A percentile compares a stretch with the other conserved stretches of the same genome.
Conservation (phyloP, 2,888 invertebrate genomes). For the Bibio marci region DNA sequence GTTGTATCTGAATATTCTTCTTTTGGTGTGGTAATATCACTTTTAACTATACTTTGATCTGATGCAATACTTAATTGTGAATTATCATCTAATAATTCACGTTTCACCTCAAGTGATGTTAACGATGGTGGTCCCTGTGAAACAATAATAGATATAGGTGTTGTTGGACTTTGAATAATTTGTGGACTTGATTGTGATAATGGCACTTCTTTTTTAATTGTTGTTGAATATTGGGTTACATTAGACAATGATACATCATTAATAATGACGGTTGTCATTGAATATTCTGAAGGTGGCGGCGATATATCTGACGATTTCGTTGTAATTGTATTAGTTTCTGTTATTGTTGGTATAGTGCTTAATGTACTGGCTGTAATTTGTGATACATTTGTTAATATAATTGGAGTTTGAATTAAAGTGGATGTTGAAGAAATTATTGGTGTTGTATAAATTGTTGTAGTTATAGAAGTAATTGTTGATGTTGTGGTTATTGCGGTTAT, state of each 20-base stretch:
- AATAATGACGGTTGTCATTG: too few relatives aligned
- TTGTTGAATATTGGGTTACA: too few relatives aligned
- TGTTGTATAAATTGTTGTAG: slow-evolving; percentile 19
- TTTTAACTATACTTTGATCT: slow-evolving; percentile 14
- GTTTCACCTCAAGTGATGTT: slow-evolving; percentile 44
- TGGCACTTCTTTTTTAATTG: slow-evolving; percentile 32
- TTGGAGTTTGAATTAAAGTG: slow-evolving; percentile 9
- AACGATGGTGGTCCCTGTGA: slow-evolving; percentile 33
- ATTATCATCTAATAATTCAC: slow-evolving; percentile 48
- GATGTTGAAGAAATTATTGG: slow-evolving; percentile 10
- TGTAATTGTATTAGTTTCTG: not conserved
- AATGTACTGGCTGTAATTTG: not conserved
- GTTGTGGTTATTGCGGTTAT: slow-evolving; percentile 15
- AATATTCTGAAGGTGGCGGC: not conserved
- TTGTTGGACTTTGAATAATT: not conserved
- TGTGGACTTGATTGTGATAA: slow-evolving; percentile 4
- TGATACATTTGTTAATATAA: not conserved
- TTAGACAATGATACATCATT: not conserved
- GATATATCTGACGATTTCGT: not conserved
- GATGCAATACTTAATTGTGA: slow-evolving; percentile 42
- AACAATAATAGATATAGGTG: slow-evolving; percentile 24
- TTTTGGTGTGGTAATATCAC: slow-evolving; percentile 20
- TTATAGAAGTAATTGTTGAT: slow-evolving; percentile 20
- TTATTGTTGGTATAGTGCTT: not conserved
- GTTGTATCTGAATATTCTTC: slow-evolving; percentile 37